Evolutionary conservation across 2,113 vertebrate species (phyloP).

Genomic region (Hylia prasina): DNA sequence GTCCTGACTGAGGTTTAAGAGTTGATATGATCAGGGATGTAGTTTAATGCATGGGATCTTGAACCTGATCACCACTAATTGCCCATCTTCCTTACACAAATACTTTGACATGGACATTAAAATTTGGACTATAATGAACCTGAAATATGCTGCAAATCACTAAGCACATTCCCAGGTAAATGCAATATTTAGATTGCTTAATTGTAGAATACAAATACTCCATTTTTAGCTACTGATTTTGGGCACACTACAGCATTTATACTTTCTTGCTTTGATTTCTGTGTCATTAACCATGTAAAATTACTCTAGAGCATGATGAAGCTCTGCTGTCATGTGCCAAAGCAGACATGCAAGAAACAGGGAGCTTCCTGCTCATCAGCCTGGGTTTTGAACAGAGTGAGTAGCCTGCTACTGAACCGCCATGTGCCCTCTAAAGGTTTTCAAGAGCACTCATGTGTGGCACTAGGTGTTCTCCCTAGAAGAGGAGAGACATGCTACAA

Average conservation of each 20-base stretch:
- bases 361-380: neutral
- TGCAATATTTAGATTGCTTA: neutral
- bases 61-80: neutral
- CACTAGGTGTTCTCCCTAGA: neutral
- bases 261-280: neutral
- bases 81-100: neutral
- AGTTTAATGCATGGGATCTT: neutral
- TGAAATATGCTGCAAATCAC: neutral
- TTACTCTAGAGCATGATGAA: neutral
- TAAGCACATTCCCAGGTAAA: neutral
- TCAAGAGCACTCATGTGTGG: accelerated
- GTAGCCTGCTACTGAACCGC: neutral
- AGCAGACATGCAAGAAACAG: neutral
- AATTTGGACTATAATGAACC: neutral
- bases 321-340: neutral
- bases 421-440: neutral
- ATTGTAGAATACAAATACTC: neutral
- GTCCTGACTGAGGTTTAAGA: neutral
- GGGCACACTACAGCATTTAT: neutral
- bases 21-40: neutral
- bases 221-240: neutral
- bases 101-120: neutral
- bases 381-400: neutral
- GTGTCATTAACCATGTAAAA: neutral
- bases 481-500: neutral